Evolutionary conservation across 2,113 vertebrate genomes (phyloP).

Genomic region (Lepus americanus): DNA sequence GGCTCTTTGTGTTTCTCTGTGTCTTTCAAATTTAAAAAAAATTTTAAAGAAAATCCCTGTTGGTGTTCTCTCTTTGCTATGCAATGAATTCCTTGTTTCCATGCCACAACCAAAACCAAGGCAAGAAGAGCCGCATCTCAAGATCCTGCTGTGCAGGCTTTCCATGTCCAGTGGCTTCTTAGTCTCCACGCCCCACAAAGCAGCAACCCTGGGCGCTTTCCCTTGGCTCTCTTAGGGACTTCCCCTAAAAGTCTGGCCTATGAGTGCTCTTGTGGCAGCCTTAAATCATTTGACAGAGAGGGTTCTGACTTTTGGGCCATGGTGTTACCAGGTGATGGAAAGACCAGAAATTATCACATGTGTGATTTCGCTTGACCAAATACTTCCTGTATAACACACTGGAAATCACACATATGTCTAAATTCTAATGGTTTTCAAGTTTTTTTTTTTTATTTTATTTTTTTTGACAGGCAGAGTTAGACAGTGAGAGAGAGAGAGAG

Average conservation of each 20-base stretch:
- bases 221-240: not conserved
- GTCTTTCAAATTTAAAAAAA: too few relatives aligned
- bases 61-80: not conserved
- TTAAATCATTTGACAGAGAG: not conserved
- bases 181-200: not conserved
- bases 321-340: not conserved
- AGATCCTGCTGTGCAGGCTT: fast-evolving
- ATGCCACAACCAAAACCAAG: not conserved
- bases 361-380: not conserved
- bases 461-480: too few relatives aligned
- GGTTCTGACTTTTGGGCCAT: not conserved
- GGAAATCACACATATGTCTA: not conserved
- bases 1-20: too few relatives aligned
- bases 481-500: too few relatives aligned
- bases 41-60: not conserved
- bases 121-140: not conserved
- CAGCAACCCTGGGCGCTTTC: fast-evolving
- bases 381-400: not conserved
- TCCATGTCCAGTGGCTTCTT: fast-evolving
- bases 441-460: too few relatives aligned
- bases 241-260: not conserved
- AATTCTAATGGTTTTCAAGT: not conserved
- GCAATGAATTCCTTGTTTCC: not conserved
- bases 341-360: not conserved
- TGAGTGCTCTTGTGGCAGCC: not conserved